These are phyloP conservation scores for Stenurella melanura DNA, from an alignment of 2,888 invertebrate genomes.

Conservation along the genomic window DNA sequence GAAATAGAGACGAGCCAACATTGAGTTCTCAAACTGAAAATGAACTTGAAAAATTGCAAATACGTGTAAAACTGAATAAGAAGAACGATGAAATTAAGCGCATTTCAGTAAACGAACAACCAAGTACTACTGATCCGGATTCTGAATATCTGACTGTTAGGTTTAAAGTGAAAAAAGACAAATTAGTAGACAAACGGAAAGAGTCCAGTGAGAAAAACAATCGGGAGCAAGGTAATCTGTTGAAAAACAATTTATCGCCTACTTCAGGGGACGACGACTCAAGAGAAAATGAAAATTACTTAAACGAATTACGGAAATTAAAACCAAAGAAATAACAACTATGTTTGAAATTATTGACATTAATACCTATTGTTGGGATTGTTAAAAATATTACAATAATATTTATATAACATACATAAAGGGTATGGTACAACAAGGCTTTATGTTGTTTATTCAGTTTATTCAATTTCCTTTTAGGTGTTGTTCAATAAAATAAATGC, in stretches of 20 bases:
- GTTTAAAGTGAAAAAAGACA: constrained; percentile 40
- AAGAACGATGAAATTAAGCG: constrained; percentile 31
- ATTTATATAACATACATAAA: too few relatives aligned
- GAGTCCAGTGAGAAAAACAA: background rate
- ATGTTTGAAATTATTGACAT: background rate
- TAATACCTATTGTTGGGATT: too few relatives aligned
- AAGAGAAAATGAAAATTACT: constrained; percentile 24
- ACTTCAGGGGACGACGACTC: background rate
- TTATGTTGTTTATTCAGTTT: too few relatives aligned
- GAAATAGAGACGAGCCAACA: background rate
- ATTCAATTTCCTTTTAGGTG: too few relatives aligned
- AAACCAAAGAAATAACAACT: constrained; percentile 22
- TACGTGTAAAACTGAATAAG: constrained; percentile 39
- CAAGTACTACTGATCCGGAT: constrained; percentile 37
- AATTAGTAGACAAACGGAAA: background rate
- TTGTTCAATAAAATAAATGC: too few relatives aligned
- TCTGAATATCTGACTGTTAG: constrained; percentile 43
- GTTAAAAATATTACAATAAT: too few relatives aligned
- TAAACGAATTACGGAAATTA: constrained; percentile 34
- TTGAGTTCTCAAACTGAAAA: background rate
- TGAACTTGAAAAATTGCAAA: constrained; percentile 24
- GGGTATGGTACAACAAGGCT: too few relatives aligned
- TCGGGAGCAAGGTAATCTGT: background rate
- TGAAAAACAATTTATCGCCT: background rate
- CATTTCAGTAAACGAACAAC: constrained; percentile 22